Base-by-base conservation (phyloP, 2,888 invertebrate species). In the Conus canariensis region DNA sequence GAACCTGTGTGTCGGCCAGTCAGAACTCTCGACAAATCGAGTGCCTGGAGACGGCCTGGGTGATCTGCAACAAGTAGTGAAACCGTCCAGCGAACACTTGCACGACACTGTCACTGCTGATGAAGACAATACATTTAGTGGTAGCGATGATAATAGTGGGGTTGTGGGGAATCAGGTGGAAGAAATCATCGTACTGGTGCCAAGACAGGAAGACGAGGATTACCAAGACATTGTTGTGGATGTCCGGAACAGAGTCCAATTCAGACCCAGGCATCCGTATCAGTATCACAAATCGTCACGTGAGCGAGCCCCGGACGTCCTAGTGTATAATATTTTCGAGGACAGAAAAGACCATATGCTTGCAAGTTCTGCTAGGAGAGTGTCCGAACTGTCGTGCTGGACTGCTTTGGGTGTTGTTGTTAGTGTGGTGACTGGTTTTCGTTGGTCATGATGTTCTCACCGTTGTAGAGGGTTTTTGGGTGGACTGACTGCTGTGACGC, bases 1-100 rank as follows among this genome's bases (percentile, higher is more conserved):
- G 85, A 67, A 90, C 60, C 91, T 92, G 83, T 94, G 94, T 90
- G 89, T 92, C 59, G 93, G 94, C 89, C 91, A 92, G 67, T 90
- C 92, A 77, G 90, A 91, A 64, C 88, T 89, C 70, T 59, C 56
- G 25, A 80, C 83, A n/a, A 86, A 87, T 70, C 30, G 12, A 64
- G 45, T 87, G 9, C 87, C 70, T 64, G 45, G 56, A 8, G 67
- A 87, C 30, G 67, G 19, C 3, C 30, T 67, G 9, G 45, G 60
- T 19, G 67, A 16, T 6, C 14, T 22, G n/a, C 60, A 67, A 5
- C 64, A 16, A 16, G 1, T n/a, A 7, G 19, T 22, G 30, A 30
- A 70, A 22, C 30, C 45, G 16, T 67, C 60, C 12, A n/a, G n/a
- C 7, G 8, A 87, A 19, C n/a, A 58, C 8, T 58, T 59, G 10